Evolutionary conservation across 1,140 invertebrate genomes (phyloP).

Genomic region (Hyles vespertilio): DNA sequence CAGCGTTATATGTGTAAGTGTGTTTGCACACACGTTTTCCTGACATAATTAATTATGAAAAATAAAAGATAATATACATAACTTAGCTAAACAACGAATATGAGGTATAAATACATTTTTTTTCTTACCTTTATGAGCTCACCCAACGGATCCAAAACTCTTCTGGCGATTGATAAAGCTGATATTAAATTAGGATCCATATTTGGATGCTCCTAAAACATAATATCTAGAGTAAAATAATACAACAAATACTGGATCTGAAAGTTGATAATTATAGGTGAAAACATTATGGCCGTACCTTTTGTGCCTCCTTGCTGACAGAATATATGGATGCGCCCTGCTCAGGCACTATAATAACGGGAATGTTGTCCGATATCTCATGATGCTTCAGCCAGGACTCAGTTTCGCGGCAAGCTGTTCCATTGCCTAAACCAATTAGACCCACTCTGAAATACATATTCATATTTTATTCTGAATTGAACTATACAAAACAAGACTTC

Average conservation of each 20-base stretch:
- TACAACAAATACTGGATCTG: no score
- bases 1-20: no score
- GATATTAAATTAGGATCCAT: slow-evolving; percentile 89
- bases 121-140: slow-evolving; percentile 88
- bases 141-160: slow-evolving; percentile 91
- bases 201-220: slow-evolving; percentile 83
- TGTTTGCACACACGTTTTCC: no score
- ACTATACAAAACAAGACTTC: no score
- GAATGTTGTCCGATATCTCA: slow-evolving; percentile 46
- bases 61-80: slow-evolving; percentile 3
- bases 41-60: no score
- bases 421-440: slow-evolving; percentile 91
- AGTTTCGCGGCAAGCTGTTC: slow-evolving; percentile 90
- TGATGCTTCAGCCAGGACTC: slow-evolving; percentile 81
- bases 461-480: no score
- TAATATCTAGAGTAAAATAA: no score
- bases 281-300: slow-evolving; percentile 47
- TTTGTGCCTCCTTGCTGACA: slow-evolving; percentile 86
- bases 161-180: slow-evolving; percentile 90
- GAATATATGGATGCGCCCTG: slow-evolving; percentile 94
- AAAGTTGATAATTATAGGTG: no score
- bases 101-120: slow-evolving; percentile 2
- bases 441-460: slow-evolving; percentile 74
- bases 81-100: slow-evolving; percentile 12
- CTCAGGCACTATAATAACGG: slow-evolving; percentile 89